Evolutionary conservation across 2,888 invertebrate genomes (phyloP), one percentile per base, ranked within the genome.

Genomic region (Thereva unica): DNA sequence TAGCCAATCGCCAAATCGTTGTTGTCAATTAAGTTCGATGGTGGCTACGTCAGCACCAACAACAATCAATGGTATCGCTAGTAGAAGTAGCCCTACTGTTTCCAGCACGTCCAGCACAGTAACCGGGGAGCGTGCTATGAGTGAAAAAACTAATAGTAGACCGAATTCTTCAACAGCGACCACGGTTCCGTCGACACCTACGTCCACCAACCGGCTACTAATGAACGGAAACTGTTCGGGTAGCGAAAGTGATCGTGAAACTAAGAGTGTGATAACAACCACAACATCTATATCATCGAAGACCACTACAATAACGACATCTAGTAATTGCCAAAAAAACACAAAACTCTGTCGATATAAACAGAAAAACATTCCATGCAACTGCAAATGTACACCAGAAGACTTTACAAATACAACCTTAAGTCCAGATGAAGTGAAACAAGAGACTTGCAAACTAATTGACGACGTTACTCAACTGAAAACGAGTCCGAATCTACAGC

Each of bases 1-100:
- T 71, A 81, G 80, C 67, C 81, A 81, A 70, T 80, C 80, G 55
- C 79, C 81, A 5, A 79, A 80, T 67, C 80, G 81, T 63, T 81
- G 80, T 71, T 81, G 80, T 72, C 78, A 78, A 67, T 72, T 80
- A 6, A 78, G 77, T 66, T 76, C 75, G 54, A 45, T 44, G 35
- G 23, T 23, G 23, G 23, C 23, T 23, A 23, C 23, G 23, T 23
- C 23, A 23, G 23, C 23, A 23, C 23, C 23, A 23, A 7, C 59
- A n/a, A 55, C 41, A 34, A 49, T 12, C 49, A 47, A 12, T 47
- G 47, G 40, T 41, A n/a, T 38, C 37, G 38, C 52, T 56, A 63
- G 45, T 4, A 63, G 69, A 35, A 71, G 73, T 50, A 53, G 53
- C 54, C 73, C 74, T 71, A 79, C 79, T 72, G 70, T 76, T 49